These are phyloP conservation scores for Orchestia grillus DNA, from an alignment of 1,140 invertebrate species.

Conservation along the genomic window DNA sequence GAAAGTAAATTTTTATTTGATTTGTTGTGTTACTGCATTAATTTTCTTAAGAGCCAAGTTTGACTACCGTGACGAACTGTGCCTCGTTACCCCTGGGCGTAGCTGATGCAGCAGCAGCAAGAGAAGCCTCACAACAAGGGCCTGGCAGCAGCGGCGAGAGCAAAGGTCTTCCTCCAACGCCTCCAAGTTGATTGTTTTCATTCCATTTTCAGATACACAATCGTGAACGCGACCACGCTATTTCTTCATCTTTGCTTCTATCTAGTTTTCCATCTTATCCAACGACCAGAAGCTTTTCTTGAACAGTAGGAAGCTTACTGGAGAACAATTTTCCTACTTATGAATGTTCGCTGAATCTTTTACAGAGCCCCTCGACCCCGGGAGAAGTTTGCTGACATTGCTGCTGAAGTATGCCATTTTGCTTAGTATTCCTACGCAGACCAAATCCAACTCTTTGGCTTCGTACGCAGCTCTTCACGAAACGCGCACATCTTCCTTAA, in stretches of 20 bases:
- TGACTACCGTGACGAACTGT: neutral
- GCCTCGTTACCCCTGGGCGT: neutral
- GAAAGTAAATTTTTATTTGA: neutral
- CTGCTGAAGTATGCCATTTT: neutral
- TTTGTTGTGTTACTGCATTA: neutral
- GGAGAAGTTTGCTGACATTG: neutral
- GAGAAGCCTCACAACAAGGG: neutral
- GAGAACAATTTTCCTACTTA: neutral
- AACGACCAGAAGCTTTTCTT: neutral
- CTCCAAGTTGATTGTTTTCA: neutral
- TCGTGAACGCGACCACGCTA: neutral
- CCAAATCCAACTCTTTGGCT: neutral
- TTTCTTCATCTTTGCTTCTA: neutral
- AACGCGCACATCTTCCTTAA: neutral
- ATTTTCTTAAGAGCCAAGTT: neutral
- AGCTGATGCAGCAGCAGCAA: constrained; percentile 1
- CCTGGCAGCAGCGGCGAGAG: neutral
- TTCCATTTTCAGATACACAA: neutral
- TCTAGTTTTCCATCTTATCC: neutral
- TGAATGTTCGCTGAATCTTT: neutral
- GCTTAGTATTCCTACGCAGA: neutral
- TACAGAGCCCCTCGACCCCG: neutral
- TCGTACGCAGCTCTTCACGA: neutral
- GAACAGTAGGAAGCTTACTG: neutral
- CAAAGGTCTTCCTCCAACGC: neutral